phyloP scores from a whole-genome alignment of 2,888 invertebrate species.

The Noctua comes region DNA sequence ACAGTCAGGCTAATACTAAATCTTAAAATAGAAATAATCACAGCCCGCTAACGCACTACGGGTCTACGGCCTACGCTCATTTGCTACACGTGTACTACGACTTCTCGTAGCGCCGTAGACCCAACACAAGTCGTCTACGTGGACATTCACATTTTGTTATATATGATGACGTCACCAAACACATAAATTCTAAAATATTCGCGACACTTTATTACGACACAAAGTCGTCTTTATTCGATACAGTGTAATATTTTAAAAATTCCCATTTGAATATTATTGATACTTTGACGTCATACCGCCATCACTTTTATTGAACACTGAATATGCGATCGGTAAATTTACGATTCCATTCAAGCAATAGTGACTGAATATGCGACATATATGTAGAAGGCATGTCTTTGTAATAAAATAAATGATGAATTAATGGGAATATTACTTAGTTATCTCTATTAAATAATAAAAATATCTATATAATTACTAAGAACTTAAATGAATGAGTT shows the following conservation, averaged over 20 bases:
- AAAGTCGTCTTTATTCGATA: slow-evolving; percentile 38
- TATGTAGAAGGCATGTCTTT: slow-evolving; percentile 13
- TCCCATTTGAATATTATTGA: slow-evolving; percentile 53
- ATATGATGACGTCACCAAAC: not conserved
- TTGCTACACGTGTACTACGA: slow-evolving; percentile 17
- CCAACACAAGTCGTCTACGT: not conserved
- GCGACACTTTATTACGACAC: slow-evolving; percentile 37
- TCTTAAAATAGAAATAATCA: not conserved
- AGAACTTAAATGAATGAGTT: not conserved
- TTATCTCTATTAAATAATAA: not conserved
- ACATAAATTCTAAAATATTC: slow-evolving; percentile 21
- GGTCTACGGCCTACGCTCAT: not conserved
- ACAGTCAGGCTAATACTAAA: not conserved
- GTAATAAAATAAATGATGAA: slow-evolving; percentile 22
- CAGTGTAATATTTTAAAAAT: slow-evolving; percentile 56
- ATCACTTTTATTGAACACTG: slow-evolving; percentile 50
- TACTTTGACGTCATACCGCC: slow-evolving; percentile 42
- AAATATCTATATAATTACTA: not conserved
- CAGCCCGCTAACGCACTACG: not conserved
- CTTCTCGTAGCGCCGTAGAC: slow-evolving; percentile 12
- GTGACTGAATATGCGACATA: slow-evolving; percentile 18
- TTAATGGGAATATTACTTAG: not conserved
- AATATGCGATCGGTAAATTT: slow-evolving; percentile 51
- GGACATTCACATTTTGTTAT: not conserved
- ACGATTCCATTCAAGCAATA: slow-evolving; percentile 34